A percentile compares a stretch with the other conserved stretches of the same genome.
phyloP scores from a whole-genome alignment of 30 jellyfish, hydroid and myxozoan species.

The Morbakka virulenta region DNA sequence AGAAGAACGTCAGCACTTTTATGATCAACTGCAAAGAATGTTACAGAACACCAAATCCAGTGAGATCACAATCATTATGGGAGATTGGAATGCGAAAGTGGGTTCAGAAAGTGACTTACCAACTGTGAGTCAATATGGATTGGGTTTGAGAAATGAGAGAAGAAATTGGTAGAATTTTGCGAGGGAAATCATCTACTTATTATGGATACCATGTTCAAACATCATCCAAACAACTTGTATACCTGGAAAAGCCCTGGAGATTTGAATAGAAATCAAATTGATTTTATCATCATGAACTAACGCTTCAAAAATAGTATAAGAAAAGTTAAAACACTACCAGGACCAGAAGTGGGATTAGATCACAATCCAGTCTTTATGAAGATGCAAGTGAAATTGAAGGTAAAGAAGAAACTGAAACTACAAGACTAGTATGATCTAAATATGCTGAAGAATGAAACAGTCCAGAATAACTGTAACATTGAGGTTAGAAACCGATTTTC shows the following conservation, averaged over 20 bases:
- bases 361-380: background rate
- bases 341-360: background rate
- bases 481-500: background rate
- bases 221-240: background rate
- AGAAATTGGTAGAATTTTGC: background rate
- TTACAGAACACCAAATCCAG: no score
- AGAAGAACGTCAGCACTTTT: background rate
- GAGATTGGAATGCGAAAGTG: constrained; percentile 9
- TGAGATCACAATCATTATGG: no score
- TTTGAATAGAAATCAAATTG: background rate
- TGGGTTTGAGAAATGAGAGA: background rate
- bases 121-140: no score
- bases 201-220: background rate
- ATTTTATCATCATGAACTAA: background rate
- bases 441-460: background rate
- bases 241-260: background rate
- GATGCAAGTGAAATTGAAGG: background rate
- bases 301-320: background rate
- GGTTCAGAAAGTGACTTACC: no score
- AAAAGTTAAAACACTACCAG: background rate
- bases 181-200: background rate
- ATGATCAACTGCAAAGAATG: background rate
- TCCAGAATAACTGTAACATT: background rate
- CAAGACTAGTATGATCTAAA: background rate
- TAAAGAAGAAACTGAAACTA: background rate